A percentile compares a stretch with the other conserved stretches of the same genome.
phyloP scores from a whole-genome alignment of 1,140 invertebrate species.

The Leptinotarsa texana region DNA sequence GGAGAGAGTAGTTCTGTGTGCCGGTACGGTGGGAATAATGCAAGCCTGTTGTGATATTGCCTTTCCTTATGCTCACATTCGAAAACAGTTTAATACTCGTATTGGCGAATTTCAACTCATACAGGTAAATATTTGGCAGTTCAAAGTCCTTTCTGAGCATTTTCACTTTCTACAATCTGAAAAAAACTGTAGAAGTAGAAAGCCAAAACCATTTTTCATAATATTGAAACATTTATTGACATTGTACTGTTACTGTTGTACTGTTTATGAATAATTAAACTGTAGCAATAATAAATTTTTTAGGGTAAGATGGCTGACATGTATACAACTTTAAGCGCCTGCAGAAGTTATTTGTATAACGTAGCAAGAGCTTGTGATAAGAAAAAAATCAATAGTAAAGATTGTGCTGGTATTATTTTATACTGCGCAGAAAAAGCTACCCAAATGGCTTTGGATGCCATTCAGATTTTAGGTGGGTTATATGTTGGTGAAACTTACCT shows the following conservation, averaged over 20 bases:
- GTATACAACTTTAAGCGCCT: slow-evolving; percentile 86
- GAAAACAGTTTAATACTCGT: slow-evolving; percentile 87
- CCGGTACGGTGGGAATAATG: slow-evolving; percentile 90
- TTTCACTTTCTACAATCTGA: too few relatives aligned
- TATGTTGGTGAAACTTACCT: background rate
- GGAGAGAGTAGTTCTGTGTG: slow-evolving; percentile 86
- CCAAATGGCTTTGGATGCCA: slow-evolving; percentile 87
- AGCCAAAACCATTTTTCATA: too few relatives aligned
- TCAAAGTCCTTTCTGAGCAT: too few relatives aligned
- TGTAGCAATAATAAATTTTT: slow-evolving; percentile 40
- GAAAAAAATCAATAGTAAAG: slow-evolving; percentile 80
- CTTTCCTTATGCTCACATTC: slow-evolving; percentile 93
- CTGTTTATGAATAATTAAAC: too few relatives aligned
- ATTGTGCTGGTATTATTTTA: slow-evolving; percentile 94
- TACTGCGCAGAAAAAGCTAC: slow-evolving; percentile 90
- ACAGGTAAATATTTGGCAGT: slow-evolving; percentile 62
- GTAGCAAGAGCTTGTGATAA: slow-evolving; percentile 84
- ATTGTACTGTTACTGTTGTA: too few relatives aligned
- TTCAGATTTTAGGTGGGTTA: slow-evolving; percentile 89
- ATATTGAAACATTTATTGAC: too few relatives aligned
- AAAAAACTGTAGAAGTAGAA: too few relatives aligned
- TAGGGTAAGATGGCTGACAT: slow-evolving; percentile 98
- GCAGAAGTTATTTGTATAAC: slow-evolving; percentile 89
- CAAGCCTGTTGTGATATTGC: slow-evolving; percentile 93
- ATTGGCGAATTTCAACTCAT: slow-evolving; percentile 95